Conservation (phyloP, 2,888 invertebrate species). For the Polyommatus iphigenia region DNA sequence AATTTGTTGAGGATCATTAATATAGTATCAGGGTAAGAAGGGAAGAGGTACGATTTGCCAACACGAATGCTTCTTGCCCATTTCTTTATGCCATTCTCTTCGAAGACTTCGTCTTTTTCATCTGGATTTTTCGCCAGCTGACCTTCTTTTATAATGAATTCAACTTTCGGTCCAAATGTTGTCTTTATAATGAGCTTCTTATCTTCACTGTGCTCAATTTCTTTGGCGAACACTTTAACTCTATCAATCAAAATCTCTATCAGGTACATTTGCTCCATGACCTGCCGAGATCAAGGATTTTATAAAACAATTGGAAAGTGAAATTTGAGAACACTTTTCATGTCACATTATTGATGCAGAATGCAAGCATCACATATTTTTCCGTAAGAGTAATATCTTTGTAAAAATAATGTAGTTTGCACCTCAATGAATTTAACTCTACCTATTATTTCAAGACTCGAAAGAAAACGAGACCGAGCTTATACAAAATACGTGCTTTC, state of each 20-base stretch:
- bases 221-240: slow-evolving; percentile 64
- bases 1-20: slow-evolving; percentile 65
- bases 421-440: not conserved
- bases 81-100: slow-evolving; percentile 58
- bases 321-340: not conserved
- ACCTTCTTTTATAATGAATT: slow-evolving; percentile 74
- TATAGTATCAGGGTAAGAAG: slow-evolving; percentile 70
- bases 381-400: not conserved
- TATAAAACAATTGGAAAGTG: slow-evolving; percentile 51
- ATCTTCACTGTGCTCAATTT: slow-evolving; percentile 56
- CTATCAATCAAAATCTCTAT: slow-evolving; percentile 79
- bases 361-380: not conserved
- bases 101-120: slow-evolving; percentile 58
- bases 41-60: slow-evolving; percentile 78
- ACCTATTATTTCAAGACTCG: not conserved
- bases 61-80: slow-evolving; percentile 67
- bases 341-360: not conserved
- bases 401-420: not conserved
- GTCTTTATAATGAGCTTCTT: slow-evolving; percentile 71
- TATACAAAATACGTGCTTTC: not conserved
- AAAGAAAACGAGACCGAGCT: not conserved
- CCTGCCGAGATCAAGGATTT: slow-evolving; percentile 68
- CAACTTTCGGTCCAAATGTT: slow-evolving; percentile 71
- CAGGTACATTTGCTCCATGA: slow-evolving; percentile 80
- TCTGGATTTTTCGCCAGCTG: slow-evolving; percentile 58